These are phyloP conservation scores for Mesocricetus auratus DNA, from an alignment of 2,113 vertebrate species.

Conservation along the genomic window DNA sequence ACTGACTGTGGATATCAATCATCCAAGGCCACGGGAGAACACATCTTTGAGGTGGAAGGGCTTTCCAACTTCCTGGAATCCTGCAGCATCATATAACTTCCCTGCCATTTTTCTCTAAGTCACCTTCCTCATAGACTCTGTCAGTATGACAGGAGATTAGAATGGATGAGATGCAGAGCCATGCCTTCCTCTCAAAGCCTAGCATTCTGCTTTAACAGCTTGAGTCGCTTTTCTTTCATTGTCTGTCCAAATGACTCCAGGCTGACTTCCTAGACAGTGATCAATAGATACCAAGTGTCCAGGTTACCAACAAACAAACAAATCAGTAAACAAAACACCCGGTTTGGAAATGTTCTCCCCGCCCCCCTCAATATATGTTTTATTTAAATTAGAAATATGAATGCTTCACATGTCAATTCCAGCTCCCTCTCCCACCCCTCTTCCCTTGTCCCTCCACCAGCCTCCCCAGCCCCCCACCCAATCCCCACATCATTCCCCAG, in stretches of 20 bases:
- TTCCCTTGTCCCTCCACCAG: too few relatives aligned
- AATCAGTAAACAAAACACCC: neutral
- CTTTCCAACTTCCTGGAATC: neutral
- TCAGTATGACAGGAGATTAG: conserved; percentile 28
- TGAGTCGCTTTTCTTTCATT: neutral
- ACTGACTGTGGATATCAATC: neutral
- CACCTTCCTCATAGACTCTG: neutral
- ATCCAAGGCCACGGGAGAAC: neutral
- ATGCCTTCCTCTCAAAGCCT: neutral
- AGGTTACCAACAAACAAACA: neutral
- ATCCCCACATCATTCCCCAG: too few relatives aligned
- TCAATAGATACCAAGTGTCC: neutral
- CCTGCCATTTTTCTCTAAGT: neutral
- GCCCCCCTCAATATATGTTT: too few relatives aligned
- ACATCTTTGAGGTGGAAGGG: neutral
- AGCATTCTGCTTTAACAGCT: neutral
- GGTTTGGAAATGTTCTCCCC: neutral
- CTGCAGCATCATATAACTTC: neutral
- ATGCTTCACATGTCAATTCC: too few relatives aligned
- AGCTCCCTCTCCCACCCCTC: too few relatives aligned
- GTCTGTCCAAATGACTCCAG: neutral
- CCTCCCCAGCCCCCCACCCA: too few relatives aligned
- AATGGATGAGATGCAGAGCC: neutral
- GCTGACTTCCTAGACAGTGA: neutral
- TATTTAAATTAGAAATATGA: too few relatives aligned